Conservation (phyloP, 2,797 vertebrate species). For the Leuciscus waleckii region DNA sequence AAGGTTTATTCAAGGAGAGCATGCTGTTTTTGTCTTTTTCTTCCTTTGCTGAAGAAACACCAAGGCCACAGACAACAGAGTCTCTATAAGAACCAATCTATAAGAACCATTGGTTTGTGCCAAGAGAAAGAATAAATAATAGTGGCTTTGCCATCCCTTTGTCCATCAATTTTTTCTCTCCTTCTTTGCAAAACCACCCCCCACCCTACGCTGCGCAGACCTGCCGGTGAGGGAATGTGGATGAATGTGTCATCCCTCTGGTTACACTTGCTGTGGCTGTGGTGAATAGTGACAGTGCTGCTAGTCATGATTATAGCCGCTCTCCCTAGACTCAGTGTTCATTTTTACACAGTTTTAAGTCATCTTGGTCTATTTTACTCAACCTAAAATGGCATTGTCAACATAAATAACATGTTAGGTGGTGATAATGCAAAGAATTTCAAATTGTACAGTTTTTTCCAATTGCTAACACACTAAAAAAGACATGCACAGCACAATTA, state of each 20-base stretch:
- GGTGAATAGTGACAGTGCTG: conserved; percentile 39
- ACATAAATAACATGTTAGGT: neutral
- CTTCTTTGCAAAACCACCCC: neutral
- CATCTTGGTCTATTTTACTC: neutral
- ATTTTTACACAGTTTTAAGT: conserved; percentile 1
- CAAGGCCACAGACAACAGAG: conserved; percentile 32
- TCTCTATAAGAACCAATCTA: conserved; percentile 27
- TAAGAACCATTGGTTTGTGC: conserved; percentile 41
- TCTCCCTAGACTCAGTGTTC: conserved; percentile 3
- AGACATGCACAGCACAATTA: no score
- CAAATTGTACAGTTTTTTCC: neutral
- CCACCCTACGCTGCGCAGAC: neutral
- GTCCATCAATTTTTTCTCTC: conserved; percentile 15
- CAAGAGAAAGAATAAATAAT: conserved; percentile 41
- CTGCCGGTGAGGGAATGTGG: conserved; percentile 27
- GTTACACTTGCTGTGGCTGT: conserved; percentile 23
- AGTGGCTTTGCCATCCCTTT: conserved; percentile 37
- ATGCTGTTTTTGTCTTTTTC: conserved; percentile 9
- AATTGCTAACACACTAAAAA: no score
- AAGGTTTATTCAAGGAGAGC: conserved; percentile 12
- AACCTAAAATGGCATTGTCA: neutral
- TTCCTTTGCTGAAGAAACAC: conserved; percentile 9
- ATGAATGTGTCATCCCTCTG: conserved; percentile 24
- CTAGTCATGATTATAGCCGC: conserved; percentile 30
- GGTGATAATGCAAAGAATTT: neutral